A percentile compares a stretch with the other conserved stretches of the same genome.
phyloP scores from a whole-genome alignment of 1,140 invertebrate species.

The Pseudomyrmex sp. region DNA sequence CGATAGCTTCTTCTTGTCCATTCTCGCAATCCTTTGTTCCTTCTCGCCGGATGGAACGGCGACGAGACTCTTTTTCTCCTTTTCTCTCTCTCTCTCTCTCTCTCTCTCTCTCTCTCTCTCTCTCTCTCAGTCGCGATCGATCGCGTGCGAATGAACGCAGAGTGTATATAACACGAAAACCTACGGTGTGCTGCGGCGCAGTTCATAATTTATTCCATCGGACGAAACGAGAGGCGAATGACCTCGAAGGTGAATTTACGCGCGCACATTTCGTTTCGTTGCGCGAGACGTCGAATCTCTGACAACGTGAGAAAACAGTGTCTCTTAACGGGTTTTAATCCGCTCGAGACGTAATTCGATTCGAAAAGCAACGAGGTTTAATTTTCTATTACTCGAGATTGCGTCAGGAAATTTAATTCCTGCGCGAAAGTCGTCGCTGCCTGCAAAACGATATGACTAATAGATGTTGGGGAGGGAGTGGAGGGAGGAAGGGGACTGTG shows the following conservation, averaged over 20 bases:
- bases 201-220: conserved; percentile 27
- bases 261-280: neutral
- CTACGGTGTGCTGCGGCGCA: neutral
- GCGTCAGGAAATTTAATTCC: neutral
- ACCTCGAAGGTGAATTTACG: neutral
- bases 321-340: conserved; percentile 32
- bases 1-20: conserved; percentile 52
- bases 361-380: conserved; percentile 8
- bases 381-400: conserved; percentile 24
- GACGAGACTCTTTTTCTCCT: conserved; percentile 3
- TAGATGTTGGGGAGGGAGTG: neutral
- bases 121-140: conserved; percentile 11
- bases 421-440: neutral
- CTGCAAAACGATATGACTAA: neutral
- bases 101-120: no score
- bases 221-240: conserved; percentile 31
- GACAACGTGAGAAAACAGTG: conserved; percentile 1
- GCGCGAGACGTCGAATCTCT: neutral
- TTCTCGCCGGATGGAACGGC: conserved; percentile 9
- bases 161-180: conserved; percentile 8
- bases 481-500: no score
- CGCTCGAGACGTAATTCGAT: conserved; percentile 2
- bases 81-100: neutral
- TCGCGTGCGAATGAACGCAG: conserved; percentile 34
- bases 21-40: conserved; percentile 59